Conservation (phyloP, 2,797 vertebrate species). For the Sciurus carolinensis region DNA sequence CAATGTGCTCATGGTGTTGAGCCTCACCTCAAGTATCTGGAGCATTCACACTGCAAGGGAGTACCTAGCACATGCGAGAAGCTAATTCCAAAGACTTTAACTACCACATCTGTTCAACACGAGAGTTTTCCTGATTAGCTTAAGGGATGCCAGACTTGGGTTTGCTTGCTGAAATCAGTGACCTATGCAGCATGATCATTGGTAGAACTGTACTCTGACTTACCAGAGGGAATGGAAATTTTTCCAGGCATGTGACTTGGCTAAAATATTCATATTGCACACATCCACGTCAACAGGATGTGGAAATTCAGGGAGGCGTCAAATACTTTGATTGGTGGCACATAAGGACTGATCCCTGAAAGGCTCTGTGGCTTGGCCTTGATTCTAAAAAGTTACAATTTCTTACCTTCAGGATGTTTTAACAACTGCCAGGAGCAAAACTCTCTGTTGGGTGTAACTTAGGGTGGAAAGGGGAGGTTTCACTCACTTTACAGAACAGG, state of each 20-base stretch:
- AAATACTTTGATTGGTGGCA: neutral
- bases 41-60: neutral
- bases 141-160: conserved; percentile 14
- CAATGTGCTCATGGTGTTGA: neutral
- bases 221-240: conserved; percentile 35
- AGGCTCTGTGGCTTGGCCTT: neutral
- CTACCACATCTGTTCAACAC: neutral
- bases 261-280: neutral
- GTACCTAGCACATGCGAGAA: neutral
- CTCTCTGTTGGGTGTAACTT: neutral
- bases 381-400: neutral
- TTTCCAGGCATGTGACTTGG: neutral
- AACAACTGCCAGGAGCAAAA: neutral
- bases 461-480: neutral
- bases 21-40: neutral
- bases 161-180: conserved; percentile 26
- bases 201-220: conserved; percentile 20
- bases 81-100: conserved; percentile 3
- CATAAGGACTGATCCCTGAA: neutral
- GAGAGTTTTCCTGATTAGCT: conserved; percentile 41
- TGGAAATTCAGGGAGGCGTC: neutral
- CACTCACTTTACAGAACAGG: neutral
- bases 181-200: neutral
- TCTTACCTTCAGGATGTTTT: neutral
- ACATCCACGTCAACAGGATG: neutral